phyloP scores from a whole-genome alignment of 2,797 vertebrate genomes.

The Thalassophryne amazonica region DNA sequence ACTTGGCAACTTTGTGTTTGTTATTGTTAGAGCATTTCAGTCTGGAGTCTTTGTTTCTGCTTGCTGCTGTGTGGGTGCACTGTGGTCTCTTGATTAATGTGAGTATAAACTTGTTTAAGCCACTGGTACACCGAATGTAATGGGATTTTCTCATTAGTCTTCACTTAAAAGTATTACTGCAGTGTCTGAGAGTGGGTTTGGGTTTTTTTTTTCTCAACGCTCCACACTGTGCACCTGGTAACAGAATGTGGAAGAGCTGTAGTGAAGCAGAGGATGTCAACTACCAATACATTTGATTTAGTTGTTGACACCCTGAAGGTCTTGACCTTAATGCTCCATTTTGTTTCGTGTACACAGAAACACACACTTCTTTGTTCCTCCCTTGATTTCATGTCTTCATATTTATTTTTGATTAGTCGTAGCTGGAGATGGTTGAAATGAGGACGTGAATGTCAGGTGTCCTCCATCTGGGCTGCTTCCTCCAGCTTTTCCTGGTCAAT shows the following conservation, averaged over 20 bases:
- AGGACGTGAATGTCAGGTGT: not conserved
- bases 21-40: not conserved
- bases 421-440: not conserved
- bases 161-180: not conserved
- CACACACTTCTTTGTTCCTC: not conserved
- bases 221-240: not conserved
- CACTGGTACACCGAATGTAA: not conserved
- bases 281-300: conserved; percentile 3
- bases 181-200: too few relatives aligned
- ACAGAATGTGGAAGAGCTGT: not conserved
- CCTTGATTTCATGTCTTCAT: not conserved
- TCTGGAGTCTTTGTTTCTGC: not conserved
- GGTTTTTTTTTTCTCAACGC: not conserved
- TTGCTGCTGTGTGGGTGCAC: not conserved
- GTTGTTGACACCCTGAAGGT: not conserved
- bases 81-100: not conserved
- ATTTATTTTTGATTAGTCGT: conserved; percentile 12
- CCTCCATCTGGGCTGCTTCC: too few relatives aligned
- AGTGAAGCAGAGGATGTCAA: not conserved
- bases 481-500: too few relatives aligned
- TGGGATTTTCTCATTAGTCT: not conserved
- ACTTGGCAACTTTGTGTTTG: not conserved
- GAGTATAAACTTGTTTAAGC: not conserved
- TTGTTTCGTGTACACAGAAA: conserved; percentile 1
- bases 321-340: conserved; percentile 3